Conservation (phyloP, 2,797 vertebrate species). For the Phoeniculus purpureus region DNA sequence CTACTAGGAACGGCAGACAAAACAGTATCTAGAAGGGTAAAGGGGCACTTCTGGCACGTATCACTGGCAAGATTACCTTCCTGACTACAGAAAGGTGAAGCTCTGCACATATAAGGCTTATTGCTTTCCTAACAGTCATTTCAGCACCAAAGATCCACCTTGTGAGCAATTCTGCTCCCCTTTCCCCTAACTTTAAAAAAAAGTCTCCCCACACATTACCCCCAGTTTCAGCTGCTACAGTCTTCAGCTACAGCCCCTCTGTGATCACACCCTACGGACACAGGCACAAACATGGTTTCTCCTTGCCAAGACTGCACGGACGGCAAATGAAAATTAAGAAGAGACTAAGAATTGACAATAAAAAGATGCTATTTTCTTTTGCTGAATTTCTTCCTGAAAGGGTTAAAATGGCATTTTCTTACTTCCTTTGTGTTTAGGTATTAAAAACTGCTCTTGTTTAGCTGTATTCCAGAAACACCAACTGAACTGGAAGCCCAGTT, state of each 20-base stretch:
- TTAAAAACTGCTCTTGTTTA: neutral
- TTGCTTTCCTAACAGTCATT: neutral
- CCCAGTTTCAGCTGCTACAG: neutral
- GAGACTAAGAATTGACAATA: constrained; percentile 30
- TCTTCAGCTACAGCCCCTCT: neutral
- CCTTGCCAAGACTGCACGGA: neutral
- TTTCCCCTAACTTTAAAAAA: neutral
- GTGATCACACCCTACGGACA: neutral
- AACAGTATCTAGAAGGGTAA: neutral
- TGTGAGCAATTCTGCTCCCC: neutral
- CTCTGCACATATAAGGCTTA: neutral
- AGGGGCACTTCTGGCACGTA: neutral
- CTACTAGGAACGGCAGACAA: neutral
- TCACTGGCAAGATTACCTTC: neutral
- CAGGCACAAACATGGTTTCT: neutral
- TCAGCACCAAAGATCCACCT: neutral
- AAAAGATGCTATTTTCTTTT: constrained; percentile 10
- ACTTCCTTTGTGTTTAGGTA: neutral
- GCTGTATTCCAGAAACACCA: constrained; percentile 4
- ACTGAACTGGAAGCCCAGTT: neutral
- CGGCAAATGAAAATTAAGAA: constrained; percentile 42
- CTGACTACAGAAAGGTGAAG: neutral
- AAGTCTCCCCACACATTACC: neutral
- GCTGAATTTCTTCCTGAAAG: neutral
- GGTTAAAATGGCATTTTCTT: constrained; percentile 30